Evolutionary conservation across 2,113 vertebrate species (phyloP).

Genomic region (Myrmecophaga tridactyla): DNA sequence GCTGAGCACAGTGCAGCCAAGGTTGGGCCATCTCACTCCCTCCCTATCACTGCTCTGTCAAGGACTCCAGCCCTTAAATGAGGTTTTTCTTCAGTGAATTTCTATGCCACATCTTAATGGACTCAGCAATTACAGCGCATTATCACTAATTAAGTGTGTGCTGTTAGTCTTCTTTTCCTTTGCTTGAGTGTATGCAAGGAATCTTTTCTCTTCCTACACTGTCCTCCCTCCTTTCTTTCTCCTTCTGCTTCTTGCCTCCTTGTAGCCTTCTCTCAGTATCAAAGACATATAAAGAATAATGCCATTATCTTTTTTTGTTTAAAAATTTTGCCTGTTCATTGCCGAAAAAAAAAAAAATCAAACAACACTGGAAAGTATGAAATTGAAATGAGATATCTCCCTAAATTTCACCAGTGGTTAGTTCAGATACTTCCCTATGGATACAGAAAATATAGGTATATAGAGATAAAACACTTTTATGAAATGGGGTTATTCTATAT

Average conservation of each 20-base stretch:
- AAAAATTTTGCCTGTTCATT: not conserved
- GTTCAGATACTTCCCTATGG: not conserved
- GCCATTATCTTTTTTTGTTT: not conserved
- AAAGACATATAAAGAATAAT: not conserved
- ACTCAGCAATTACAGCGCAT: not conserved
- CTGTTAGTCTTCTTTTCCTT: not conserved
- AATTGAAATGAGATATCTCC: not conserved
- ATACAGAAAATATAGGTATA: not conserved
- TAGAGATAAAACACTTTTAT: not conserved
- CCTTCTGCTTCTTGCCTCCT: no score
- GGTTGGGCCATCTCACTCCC: not conserved
- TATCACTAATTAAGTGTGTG: not conserved
- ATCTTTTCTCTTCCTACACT: not conserved
- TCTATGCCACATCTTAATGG: not conserved
- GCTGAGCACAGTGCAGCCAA: not conserved
- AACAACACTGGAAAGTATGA: not conserved
- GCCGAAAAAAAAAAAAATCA: not conserved
- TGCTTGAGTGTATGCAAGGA: not conserved
- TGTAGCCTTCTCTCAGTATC: not conserved
- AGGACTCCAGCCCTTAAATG: not conserved
- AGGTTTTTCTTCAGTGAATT: not conserved
- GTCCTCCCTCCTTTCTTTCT: not conserved
- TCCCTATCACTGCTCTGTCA: not conserved
- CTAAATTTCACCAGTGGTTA: not conserved
- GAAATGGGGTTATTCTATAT: not conserved